phyloP scores from a whole-genome alignment of 2,113 vertebrate genomes.

The Cyanoramphus novaezelandiae region DNA sequence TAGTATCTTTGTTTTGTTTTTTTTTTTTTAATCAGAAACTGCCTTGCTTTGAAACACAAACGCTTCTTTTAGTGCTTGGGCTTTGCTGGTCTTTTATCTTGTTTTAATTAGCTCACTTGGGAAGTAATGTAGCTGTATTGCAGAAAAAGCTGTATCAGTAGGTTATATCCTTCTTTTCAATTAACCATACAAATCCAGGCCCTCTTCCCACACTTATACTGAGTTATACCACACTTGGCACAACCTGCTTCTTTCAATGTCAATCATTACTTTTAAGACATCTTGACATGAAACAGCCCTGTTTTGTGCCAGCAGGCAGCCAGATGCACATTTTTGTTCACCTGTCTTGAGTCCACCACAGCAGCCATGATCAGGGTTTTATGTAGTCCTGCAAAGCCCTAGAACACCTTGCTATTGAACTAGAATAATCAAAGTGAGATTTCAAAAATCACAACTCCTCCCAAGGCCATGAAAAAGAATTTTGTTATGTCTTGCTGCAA shows the following conservation, averaged over 20 bases:
- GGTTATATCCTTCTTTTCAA: slow-evolving; percentile 9
- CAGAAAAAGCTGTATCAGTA: slow-evolving; percentile 2
- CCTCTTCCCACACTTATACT: not conserved
- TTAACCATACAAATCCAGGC: slow-evolving; percentile 18
- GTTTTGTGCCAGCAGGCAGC: not conserved
- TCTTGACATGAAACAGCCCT: not conserved
- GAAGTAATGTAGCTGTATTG: slow-evolving; percentile 26
- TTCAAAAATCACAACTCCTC: not conserved
- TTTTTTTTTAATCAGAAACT: slow-evolving; percentile 28
- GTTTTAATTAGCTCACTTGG: slow-evolving; percentile 64
- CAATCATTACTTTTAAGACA: not conserved
- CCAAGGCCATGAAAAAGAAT: not conserved
- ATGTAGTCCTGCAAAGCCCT: not conserved
- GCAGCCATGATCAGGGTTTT: not conserved
- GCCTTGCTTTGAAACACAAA: slow-evolving; percentile 12
- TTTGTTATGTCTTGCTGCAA: not conserved
- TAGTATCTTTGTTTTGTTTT: not conserved
- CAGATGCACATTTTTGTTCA: not conserved
- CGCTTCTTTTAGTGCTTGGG: not conserved
- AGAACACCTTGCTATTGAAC: not conserved
- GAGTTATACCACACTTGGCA: not conserved
- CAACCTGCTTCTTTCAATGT: not conserved
- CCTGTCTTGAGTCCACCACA: not conserved
- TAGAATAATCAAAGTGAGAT: not conserved
- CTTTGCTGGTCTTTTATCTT: slow-evolving; percentile 42